Percentiles rank a stretch among this genome's conserved stretches.
phyloP scores from a whole-genome alignment of 2,888 invertebrate genomes.

The Hypomecis punctinalis region DNA sequence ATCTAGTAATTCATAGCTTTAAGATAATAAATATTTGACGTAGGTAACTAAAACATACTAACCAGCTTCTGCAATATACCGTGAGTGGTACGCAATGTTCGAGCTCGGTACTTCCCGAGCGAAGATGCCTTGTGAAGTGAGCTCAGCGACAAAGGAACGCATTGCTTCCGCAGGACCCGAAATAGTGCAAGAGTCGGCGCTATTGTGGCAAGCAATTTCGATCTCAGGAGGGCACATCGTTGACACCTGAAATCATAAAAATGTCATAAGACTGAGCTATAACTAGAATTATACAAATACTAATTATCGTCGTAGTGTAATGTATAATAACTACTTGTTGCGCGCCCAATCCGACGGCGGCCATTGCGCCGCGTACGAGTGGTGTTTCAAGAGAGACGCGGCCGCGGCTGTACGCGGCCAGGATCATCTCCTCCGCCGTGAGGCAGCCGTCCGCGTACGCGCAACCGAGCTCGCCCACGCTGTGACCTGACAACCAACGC shows the following conservation, averaged over 20 bases:
- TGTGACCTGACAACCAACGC: conserved; percentile 40
- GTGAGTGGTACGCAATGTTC: conserved; percentile 94
- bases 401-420: conserved; percentile 92
- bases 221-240: conserved; percentile 64
- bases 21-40: background rate
- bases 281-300: too few relatives aligned
- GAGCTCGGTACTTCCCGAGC: conserved; percentile 81
- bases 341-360: conserved; percentile 89
- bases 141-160: conserved; percentile 78
- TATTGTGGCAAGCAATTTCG: conserved; percentile 91
- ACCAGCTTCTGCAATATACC: conserved; percentile 88
- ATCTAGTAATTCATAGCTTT: background rate
- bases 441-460: conserved; percentile 95
- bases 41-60: conserved; percentile 18
- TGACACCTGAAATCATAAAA: conserved; percentile 46
- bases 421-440: conserved; percentile 91
- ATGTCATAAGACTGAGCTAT: too few relatives aligned
- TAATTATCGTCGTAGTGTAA: too few relatives aligned
- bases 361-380: conserved; percentile 91
- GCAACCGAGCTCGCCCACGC: conserved; percentile 94
- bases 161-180: conserved; percentile 88
- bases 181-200: conserved; percentile 90
- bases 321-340: conserved; percentile 59
- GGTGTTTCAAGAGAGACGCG: conserved; percentile 86
- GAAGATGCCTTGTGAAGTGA: conserved; percentile 59